Conservation (phyloP, 1,140 invertebrate genomes). For the Pseudomyrmex dendroicus region DNA sequence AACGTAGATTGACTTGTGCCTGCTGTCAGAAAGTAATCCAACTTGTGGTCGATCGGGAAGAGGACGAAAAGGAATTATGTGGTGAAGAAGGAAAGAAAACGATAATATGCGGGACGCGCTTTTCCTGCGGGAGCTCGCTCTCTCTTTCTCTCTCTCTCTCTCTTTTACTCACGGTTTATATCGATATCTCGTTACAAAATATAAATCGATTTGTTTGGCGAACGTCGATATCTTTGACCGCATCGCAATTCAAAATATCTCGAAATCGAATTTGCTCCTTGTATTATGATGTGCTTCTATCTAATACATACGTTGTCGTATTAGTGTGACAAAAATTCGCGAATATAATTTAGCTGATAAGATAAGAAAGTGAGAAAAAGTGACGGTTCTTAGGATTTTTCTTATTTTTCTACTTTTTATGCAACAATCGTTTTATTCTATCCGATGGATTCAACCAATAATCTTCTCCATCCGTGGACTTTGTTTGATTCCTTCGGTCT, state of each 20-base stretch:
- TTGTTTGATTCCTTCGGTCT: conserved; percentile 13
- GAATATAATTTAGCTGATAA: neutral
- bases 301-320: neutral
- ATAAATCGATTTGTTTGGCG: conserved; percentile 29
- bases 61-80: conserved; percentile 27
- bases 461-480: neutral
- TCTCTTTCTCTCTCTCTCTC: neutral
- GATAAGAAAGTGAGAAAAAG: neutral
- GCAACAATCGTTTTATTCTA: neutral
- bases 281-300: neutral
- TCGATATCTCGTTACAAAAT: conserved; percentile 37
- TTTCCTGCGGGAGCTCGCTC: conserved; percentile 13
- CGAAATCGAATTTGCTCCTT: neutral
- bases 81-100: neutral
- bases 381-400: neutral
- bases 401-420: neutral
- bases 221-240: neutral
- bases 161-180: conserved; percentile 17
- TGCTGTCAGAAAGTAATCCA: conserved; percentile 53
- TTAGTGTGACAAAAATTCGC: neutral
- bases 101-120: neutral
- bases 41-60: conserved; percentile 41
- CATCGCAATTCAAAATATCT: neutral
- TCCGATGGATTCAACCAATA: neutral
- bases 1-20: conserved; percentile 47